A percentile compares a stretch with the other conserved stretches of the same genome.
Conservation (phyloP, 2,113 vertebrate genomes). For the Ammodytes dubius region DNA sequence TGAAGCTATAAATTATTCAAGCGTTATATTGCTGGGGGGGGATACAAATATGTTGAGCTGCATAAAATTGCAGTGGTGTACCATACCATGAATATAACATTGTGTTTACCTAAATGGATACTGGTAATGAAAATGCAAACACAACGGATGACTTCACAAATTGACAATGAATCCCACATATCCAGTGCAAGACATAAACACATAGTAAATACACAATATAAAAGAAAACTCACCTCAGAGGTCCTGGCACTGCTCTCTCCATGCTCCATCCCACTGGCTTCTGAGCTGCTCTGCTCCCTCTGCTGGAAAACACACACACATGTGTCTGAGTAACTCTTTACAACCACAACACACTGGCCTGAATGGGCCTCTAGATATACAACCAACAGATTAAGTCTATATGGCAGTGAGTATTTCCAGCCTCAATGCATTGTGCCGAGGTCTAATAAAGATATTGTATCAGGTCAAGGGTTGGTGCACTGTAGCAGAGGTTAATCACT, state of each 20-base stretch:
- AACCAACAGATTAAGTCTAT: neutral
- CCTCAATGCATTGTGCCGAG: neutral
- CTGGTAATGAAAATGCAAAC: neutral
- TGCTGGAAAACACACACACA: slow-evolving; percentile 74
- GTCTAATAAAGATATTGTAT: neutral
- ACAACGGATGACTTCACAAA: neutral
- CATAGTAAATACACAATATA: neutral
- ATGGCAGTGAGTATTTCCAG: neutral
- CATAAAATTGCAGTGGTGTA: neutral
- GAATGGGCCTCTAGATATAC: neutral
- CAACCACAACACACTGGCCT: neutral
- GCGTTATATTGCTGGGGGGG: neutral
- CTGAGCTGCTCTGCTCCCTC: slow-evolving; percentile 76
- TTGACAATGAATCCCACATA: neutral
- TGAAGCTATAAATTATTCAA: slow-evolving; percentile 12
- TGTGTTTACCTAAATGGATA: neutral
- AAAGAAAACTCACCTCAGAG: slow-evolving; percentile 79
- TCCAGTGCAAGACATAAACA: neutral
- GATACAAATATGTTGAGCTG: neutral
- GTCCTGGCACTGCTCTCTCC: slow-evolving; percentile 60
- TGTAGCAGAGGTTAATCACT: neutral
- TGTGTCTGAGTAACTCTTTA: slow-evolving; percentile 1
- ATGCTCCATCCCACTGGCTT: slow-evolving; percentile 76
- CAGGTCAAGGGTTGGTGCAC: neutral
- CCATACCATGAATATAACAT: neutral